Conservation (phyloP, 35 echinoderm and acorn worm species). For the Apostichopus parvimensis region DNA sequence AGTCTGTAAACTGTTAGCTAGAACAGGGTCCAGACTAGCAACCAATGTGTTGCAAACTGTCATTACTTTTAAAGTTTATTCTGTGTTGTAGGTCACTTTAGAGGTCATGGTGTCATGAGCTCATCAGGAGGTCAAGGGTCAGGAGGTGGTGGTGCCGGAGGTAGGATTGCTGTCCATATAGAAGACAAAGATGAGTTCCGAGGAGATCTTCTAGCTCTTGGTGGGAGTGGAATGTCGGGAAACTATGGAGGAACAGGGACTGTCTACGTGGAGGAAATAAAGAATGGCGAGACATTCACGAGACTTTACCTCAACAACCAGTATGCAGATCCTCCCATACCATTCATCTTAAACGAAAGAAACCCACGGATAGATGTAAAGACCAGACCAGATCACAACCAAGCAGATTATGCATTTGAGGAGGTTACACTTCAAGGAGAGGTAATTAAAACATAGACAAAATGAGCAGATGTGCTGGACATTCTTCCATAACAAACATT, state of each 20-base stretch:
- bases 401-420: slow-evolving; percentile 80
- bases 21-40: no score
- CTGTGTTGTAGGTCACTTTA: slow-evolving; percentile 53
- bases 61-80: background rate
- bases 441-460: slow-evolving; percentile 18
- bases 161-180: slow-evolving; percentile 86
- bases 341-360: slow-evolving; percentile 67
- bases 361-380: slow-evolving; percentile 67
- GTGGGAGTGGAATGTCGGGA: slow-evolving; percentile 58
- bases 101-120: slow-evolving; percentile 75
- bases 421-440: slow-evolving; percentile 75
- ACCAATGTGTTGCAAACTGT: no score
- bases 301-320: slow-evolving; percentile 85
- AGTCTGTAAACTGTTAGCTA: no score
- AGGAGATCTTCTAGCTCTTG: slow-evolving; percentile 63
- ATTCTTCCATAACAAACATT: no score
- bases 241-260: slow-evolving; percentile 81
- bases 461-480: no score
- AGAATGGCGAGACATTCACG: slow-evolving; percentile 63
- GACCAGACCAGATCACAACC: slow-evolving; percentile 62
- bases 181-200: slow-evolving; percentile 72
- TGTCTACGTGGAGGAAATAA: slow-evolving; percentile 79
- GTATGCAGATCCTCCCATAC: slow-evolving; percentile 55
- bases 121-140: slow-evolving; percentile 70
- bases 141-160: slow-evolving; percentile 79